Conservation (phyloP, 2,797 vertebrate genomes). For the Pangasius larnaudii region DNA sequence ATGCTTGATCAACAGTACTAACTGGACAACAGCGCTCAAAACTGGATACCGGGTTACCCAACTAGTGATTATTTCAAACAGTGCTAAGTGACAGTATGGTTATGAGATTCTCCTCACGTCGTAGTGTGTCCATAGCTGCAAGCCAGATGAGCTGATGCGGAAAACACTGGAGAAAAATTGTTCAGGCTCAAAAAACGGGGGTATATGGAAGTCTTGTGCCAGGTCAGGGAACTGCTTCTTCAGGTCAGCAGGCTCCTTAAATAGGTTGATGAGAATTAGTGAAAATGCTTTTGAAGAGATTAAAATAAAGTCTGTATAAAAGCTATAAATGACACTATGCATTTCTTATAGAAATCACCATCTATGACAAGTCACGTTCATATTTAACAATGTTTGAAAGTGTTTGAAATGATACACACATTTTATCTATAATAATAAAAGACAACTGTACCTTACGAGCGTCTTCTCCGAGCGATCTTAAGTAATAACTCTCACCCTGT, state of each 20-base stretch:
- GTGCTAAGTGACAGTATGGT: not conserved
- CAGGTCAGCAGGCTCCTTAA: conserved; percentile 91
- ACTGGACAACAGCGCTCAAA: not conserved
- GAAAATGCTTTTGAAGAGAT: not conserved
- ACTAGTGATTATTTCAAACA: not conserved
- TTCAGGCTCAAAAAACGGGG: conserved; percentile 85
- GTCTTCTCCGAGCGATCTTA: conserved; percentile 91
- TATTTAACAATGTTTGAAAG: not conserved
- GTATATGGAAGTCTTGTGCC: conserved; percentile 85
- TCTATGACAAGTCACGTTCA: not conserved
- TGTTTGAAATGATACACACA: not conserved
- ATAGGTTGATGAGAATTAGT: not conserved
- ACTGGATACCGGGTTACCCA: not conserved
- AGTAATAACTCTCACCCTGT: conserved; percentile 94
- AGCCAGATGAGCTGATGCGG: conserved; percentile 91
- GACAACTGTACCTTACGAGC: conserved; percentile 82
- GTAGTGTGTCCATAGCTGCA: conserved; percentile 97
- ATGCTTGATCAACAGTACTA: not conserved
- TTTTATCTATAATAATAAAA: not conserved
- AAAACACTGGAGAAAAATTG: conserved; percentile 95
- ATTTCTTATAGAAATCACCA: not conserved
- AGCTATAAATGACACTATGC: not conserved
- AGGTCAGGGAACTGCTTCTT: conserved; percentile 89
- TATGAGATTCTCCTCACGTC: conserved; percentile 78
- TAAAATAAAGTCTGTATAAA: not conserved